phyloP scores from a whole-genome alignment of 2,888 invertebrate genomes.

The Lathronympha strigana region DNA sequence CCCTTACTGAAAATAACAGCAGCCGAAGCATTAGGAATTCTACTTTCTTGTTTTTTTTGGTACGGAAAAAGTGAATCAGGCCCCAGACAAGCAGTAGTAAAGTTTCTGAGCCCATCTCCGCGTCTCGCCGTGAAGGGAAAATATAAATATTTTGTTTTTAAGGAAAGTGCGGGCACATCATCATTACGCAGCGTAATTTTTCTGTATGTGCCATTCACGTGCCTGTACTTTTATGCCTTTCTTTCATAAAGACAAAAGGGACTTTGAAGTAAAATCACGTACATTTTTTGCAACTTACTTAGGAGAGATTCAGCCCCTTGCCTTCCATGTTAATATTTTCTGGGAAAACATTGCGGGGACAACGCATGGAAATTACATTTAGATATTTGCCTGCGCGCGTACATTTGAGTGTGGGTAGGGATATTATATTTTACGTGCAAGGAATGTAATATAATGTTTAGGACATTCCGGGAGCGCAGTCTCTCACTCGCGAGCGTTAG shows the following conservation, averaged over 20 bases:
- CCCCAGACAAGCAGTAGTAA: constrained; percentile 57
- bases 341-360: constrained; percentile 84
- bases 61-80: constrained; percentile 40
- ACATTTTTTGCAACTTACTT: constrained; percentile 85
- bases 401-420: constrained; percentile 78
- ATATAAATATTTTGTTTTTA: constrained; percentile 76
- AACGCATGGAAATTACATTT: constrained; percentile 84
- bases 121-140: constrained; percentile 71
- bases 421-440: constrained; percentile 84
- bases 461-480: constrained; percentile 59
- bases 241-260: constrained; percentile 84
- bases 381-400: constrained; percentile 82
- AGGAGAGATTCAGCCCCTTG: constrained; percentile 83
- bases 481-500: constrained; percentile 45
- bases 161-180: constrained; percentile 80
- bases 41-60: constrained; percentile 37
- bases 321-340: constrained; percentile 84
- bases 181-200: constrained; percentile 83
- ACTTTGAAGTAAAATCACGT: constrained; percentile 85
- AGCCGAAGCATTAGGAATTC: constrained; percentile 37
- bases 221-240: constrained; percentile 82
- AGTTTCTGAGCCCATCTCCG: constrained; percentile 74
- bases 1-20: constrained; percentile 40
- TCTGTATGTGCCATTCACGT: constrained; percentile 81
- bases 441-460: constrained; percentile 83